Percentiles rank a stretch among this genome's conserved stretches.
Evolutionary conservation across 2,113 vertebrate species (phyloP).

Genomic region (Silurus glanis): DNA sequence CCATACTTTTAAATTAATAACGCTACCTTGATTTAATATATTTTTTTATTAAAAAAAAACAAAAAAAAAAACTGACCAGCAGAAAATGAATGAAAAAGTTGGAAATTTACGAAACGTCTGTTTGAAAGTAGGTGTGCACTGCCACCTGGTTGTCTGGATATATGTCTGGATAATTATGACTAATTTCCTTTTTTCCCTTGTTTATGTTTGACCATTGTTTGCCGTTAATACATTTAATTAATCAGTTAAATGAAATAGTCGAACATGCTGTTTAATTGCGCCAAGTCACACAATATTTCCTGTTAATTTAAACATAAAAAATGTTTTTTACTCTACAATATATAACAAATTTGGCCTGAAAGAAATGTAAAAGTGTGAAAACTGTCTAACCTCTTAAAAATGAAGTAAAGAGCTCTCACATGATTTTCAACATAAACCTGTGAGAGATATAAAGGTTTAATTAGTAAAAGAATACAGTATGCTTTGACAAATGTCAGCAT

Average conservation of each 20-base stretch:
- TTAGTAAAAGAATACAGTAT: background rate
- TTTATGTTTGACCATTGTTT: background rate
- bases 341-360: background rate
- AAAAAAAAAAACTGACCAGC: background rate
- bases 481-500: background rate
- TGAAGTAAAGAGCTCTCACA: background rate
- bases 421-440: background rate
- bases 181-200: background rate
- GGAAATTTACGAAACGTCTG: background rate
- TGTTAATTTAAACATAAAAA: background rate
- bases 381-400: background rate
- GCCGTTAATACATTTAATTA: background rate
- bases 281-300: background rate
- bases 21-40: background rate
- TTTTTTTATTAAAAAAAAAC: too few relatives aligned
- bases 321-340: background rate
- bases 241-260: background rate
- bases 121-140: background rate
- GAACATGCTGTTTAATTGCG: background rate
- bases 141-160: background rate
- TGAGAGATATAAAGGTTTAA: background rate
- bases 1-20: background rate
- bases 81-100: background rate
- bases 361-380: background rate
- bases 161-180: background rate